These are phyloP conservation scores for Steatocranus sp. DNA, from an alignment of 2,797 vertebrate genomes.

Conservation along the genomic window DNA sequence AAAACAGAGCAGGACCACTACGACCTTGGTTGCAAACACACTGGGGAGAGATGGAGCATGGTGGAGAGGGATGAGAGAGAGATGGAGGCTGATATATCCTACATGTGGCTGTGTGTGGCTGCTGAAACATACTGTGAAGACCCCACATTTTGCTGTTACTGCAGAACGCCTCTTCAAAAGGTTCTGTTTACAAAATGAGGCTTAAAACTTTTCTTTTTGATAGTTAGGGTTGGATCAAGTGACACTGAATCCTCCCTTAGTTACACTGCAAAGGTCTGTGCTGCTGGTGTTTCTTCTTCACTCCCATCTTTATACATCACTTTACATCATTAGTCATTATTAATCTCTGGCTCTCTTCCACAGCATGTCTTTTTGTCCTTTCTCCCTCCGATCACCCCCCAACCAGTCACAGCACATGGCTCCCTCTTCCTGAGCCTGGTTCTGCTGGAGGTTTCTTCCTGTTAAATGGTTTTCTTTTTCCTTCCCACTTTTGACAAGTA, in stretches of 20 bases:
- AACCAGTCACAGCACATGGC: neutral
- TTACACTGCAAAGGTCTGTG: neutral
- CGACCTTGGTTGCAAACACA: conserved; percentile 67
- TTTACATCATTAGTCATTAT: neutral
- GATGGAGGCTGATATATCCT: neutral
- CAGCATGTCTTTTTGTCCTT: neutral
- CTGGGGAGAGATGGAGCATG: conserved; percentile 23
- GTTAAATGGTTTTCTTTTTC: fast-evolving
- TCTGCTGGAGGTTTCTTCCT: neutral
- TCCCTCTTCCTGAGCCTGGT: neutral
- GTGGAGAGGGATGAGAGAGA: conserved; percentile 2
- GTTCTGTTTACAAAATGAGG: neutral
- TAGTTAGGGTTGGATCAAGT: neutral
- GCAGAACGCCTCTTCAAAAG: neutral
- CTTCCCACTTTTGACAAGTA: neutral
- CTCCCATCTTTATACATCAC: neutral
- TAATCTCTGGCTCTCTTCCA: neutral
- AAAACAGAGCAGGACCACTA: conserved; percentile 59
- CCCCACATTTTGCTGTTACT: conserved; percentile 4
- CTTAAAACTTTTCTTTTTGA: neutral
- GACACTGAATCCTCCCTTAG: neutral
- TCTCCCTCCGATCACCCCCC: fast-evolving
- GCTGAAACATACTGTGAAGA: neutral
- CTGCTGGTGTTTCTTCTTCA: neutral
- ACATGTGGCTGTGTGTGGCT: conserved; percentile 9